phyloP scores from a whole-genome alignment of 2,888 invertebrate genomes.

The Netelia inedita region DNA sequence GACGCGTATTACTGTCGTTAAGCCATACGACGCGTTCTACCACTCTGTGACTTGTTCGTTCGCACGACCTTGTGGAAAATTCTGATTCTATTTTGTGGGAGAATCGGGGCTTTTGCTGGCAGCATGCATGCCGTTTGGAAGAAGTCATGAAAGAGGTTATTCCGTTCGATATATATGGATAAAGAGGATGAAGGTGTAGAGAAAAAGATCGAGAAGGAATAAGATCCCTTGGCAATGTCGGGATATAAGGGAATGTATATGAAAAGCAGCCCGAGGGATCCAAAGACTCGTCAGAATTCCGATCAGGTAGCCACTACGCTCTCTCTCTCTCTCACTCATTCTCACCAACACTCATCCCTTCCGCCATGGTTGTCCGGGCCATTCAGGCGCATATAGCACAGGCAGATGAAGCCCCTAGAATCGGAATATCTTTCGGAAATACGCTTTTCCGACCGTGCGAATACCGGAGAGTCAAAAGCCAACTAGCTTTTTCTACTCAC shows the following conservation, averaged over 20 bases:
- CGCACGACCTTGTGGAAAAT: background rate
- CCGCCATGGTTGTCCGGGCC: constrained; percentile 28
- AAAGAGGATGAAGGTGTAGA: constrained; percentile 39
- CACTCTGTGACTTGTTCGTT: constrained; percentile 40
- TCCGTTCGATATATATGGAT: constrained; percentile 17
- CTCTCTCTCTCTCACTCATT: constrained; percentile 43
- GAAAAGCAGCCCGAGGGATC: constrained; percentile 57
- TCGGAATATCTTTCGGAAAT: constrained; percentile 47
- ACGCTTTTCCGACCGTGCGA: constrained; percentile 35
- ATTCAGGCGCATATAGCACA: constrained; percentile 29
- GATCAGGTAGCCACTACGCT: constrained; percentile 73
- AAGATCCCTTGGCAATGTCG: constrained; percentile 65
- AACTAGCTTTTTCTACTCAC: constrained; percentile 1
- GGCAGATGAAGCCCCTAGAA: constrained; percentile 40
- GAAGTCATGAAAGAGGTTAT: constrained; percentile 6
- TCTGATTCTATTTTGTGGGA: constrained; percentile 27
- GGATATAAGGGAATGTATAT: constrained; percentile 52
- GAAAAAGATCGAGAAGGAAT: constrained; percentile 54
- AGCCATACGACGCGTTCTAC: constrained; percentile 68
- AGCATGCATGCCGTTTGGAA: constrained; percentile 9
- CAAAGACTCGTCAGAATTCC: constrained; percentile 67
- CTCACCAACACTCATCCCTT: constrained; percentile 10
- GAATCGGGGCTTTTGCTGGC: constrained; percentile 13
- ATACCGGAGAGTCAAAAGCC: constrained; percentile 33
- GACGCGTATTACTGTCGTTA: constrained; percentile 81